phyloP scores from a whole-genome alignment of 2,888 invertebrate genomes.

The Noctua fimbriata region DNA sequence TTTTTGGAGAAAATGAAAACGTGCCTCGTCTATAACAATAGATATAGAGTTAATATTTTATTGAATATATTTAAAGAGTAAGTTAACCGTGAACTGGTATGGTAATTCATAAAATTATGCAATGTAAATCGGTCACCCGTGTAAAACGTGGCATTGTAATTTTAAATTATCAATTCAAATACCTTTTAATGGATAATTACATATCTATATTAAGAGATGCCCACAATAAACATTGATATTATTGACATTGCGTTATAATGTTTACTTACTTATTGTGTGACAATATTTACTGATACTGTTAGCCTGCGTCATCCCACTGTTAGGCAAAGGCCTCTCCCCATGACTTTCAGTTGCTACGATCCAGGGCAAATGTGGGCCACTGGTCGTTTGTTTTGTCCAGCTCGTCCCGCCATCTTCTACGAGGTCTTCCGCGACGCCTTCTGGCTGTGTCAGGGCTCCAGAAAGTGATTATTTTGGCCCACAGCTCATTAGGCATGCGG shows the following conservation, averaged over 20 bases:
- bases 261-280: not conserved
- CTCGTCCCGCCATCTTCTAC: too few species aligned
- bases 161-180: constrained; percentile 2
- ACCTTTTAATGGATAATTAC: not conserved
- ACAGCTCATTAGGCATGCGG: too few species aligned
- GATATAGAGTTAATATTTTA: not conserved
- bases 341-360: too few species aligned
- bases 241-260: not conserved
- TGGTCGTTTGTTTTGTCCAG: too few species aligned
- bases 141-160: not conserved
- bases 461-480: too few species aligned
- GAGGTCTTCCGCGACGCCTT: too few species aligned
- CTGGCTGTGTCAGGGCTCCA: too few species aligned
- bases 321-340: too few species aligned
- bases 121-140: not conserved
- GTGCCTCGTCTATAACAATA: not conserved
- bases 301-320: too few species aligned
- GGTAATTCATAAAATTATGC: not conserved
- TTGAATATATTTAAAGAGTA: not conserved
- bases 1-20: not conserved
- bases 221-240: not conserved
- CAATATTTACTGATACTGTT: too few species aligned
- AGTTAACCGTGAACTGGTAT: not conserved
- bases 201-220: not conserved
- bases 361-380: too few species aligned